phyloP scores from a whole-genome alignment of 2,113 vertebrate genomes.

The Mandrillus leucophaeus region DNA sequence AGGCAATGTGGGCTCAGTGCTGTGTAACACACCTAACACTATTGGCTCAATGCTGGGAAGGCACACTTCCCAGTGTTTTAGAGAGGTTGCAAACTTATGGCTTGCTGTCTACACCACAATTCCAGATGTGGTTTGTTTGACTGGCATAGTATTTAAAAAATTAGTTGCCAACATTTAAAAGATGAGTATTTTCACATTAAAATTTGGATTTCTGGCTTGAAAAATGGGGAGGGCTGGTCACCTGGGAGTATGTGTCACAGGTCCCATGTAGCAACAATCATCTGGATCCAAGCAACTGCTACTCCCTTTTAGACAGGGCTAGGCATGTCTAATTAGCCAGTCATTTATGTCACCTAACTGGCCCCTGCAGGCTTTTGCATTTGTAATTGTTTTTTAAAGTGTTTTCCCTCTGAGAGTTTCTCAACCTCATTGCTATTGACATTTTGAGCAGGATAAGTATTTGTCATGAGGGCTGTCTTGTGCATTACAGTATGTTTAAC shows the following conservation, averaged over 20 bases:
- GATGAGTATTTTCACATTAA: background rate
- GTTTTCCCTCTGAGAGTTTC: background rate
- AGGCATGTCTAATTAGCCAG: too few species aligned
- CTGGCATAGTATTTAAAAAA: background rate
- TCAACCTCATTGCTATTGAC: background rate
- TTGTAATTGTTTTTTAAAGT: background rate
- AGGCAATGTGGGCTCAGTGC: background rate
- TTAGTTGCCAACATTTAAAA: background rate
- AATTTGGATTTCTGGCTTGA: constrained; percentile 5
- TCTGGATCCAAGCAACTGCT: rapidly evolving
- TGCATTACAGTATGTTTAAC: background rate
- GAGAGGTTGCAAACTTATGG: background rate
- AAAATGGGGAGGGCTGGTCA: background rate
- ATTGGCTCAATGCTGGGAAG: background rate
- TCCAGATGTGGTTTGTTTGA: background rate
- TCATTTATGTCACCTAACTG: background rate
- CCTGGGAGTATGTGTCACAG: rapidly evolving
- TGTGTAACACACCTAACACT: rapidly evolving
- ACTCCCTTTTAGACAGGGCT: background rate
- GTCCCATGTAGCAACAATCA: too few species aligned
- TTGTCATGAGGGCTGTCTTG: too few species aligned
- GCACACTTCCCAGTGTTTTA: too few species aligned
- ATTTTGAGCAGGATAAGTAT: background rate
- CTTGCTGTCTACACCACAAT: background rate
- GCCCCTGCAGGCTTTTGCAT: background rate